Evolutionary conservation across 1,140 invertebrate species (phyloP), one percentile per base, ranked within the genome.

Genomic region (Drosophila virilis): DNA sequence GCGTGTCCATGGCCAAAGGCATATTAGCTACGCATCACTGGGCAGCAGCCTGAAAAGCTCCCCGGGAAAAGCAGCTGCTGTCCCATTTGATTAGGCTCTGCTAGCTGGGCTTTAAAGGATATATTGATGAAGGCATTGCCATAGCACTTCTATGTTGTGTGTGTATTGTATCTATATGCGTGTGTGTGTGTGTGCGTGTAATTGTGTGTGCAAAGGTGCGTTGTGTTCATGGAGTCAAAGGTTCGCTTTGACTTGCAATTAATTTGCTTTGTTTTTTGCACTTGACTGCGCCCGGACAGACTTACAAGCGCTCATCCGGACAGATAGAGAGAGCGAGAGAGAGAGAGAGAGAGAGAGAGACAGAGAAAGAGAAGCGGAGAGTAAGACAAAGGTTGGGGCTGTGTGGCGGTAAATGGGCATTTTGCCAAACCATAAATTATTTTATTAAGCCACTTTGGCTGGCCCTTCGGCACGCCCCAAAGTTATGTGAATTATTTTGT

Each of bases 201-300:
- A 52, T 54, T 61, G 54, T 70, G 46, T 66, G 55, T 57, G 51
- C 42, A 74, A 83, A 80, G 85, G 80, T 85, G 74, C 77, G 69
- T 84, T 75, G 28, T 77, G 9, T 75, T 66, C 72, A 74, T 71
- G 54, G 62, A 80, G 84, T 83, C 84, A 88, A 89, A 86, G 83
- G 81, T 89, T 89, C 65, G 42, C 80, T 80, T 89, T 89, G 84
- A 89, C 89, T 81, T 86, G 89, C 86, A 91, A 91, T 91, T 91
- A 91, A 91, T 91, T 91, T 82, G 89, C 89, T 91, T 91, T 91
- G 89, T 91, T 91, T 68, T 75, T 70, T 85, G 48, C 84, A 65
- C 74, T 85, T 67, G 80, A 83, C 80, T 89, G 78, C 60, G 55
- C 66, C 32, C 32, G 55, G 38, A 68, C 50, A 35, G 15, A 55